Percentiles rank a stretch among this genome's conserved stretches.
Conservation (phyloP, 1,140 invertebrate genomes). For the Bombus consobrinus region DNA sequence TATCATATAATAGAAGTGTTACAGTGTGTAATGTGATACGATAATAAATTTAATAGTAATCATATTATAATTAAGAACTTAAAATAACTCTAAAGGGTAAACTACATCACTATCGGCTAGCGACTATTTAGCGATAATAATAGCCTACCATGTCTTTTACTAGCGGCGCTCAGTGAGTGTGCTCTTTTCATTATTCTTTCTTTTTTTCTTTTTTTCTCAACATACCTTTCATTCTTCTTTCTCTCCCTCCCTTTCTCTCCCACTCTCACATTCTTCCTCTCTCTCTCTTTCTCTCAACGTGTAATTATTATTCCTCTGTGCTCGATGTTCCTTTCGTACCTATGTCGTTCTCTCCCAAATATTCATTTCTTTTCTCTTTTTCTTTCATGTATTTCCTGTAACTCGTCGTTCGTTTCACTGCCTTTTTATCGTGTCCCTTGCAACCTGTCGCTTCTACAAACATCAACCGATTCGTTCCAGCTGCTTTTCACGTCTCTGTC, state of each 20-base stretch:
- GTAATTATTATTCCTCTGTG: constrained; percentile 38
- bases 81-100: constrained; percentile 74
- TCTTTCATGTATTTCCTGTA: background rate
- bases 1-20: constrained; percentile 82
- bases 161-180: constrained; percentile 76
- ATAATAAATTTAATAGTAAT: constrained; percentile 77
- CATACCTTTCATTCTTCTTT: constrained; percentile 24
- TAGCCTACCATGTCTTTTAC: constrained; percentile 77
- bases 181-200: constrained; percentile 9
- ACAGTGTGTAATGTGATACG: constrained; percentile 82
- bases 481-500: constrained; percentile 50
- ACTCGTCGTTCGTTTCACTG: constrained; percentile 18
- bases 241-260: constrained; percentile 29
- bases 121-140: constrained; percentile 77
- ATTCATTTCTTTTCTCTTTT: background rate
- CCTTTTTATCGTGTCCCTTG: constrained; percentile 46
- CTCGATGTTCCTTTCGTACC: constrained; percentile 42
- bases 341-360: constrained; percentile 23
- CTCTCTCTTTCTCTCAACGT: background rate
- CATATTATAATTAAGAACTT: constrained; percentile 77
- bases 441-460: constrained; percentile 51
- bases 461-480: constrained; percentile 48
- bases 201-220: background rate
- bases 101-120: constrained; percentile 80
- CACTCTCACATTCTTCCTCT: constrained; percentile 2